Conservation (phyloP, 2,113 vertebrate genomes). For the Hippocampus mohnikei region DNA sequence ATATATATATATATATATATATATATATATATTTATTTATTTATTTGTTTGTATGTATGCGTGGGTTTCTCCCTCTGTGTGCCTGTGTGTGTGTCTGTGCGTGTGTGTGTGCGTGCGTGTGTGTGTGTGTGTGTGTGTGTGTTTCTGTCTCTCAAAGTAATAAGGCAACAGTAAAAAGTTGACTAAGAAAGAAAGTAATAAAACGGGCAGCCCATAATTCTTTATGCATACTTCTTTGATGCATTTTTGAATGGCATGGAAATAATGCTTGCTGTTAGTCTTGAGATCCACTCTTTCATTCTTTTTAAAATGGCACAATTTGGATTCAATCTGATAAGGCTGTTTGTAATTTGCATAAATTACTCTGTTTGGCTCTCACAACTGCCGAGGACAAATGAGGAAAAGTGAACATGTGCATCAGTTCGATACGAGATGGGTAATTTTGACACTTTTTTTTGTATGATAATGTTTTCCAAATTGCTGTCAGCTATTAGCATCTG, state of each 20-base stretch:
- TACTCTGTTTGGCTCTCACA: neutral
- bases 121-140: no score
- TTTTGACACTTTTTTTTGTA: neutral
- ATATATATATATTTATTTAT: no score
- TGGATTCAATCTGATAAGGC: neutral
- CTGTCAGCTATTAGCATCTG: conserved; percentile 22
- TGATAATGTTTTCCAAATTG: conserved; percentile 2
- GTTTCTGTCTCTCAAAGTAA: no score
- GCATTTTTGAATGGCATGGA: neutral
- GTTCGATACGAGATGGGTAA: neutral
- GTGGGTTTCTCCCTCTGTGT: no score
- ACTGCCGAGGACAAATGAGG: neutral
- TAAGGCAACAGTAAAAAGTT: no score
- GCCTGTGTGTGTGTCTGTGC: no score
- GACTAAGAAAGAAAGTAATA: no score
- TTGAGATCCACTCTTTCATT: neutral
- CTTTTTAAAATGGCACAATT: neutral
- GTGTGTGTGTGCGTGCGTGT: no score
- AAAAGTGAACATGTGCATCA: neutral
- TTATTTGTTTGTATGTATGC: no score
- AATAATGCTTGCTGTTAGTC: neutral
- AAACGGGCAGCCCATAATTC: neutral
- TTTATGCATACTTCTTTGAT: neutral
- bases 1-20: no score
- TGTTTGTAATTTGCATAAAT: conserved; percentile 13